These are phyloP conservation scores for Xiphophorus birchmanni DNA, from an alignment of 2,797 vertebrate genomes.

Conservation along the genomic window DNA sequence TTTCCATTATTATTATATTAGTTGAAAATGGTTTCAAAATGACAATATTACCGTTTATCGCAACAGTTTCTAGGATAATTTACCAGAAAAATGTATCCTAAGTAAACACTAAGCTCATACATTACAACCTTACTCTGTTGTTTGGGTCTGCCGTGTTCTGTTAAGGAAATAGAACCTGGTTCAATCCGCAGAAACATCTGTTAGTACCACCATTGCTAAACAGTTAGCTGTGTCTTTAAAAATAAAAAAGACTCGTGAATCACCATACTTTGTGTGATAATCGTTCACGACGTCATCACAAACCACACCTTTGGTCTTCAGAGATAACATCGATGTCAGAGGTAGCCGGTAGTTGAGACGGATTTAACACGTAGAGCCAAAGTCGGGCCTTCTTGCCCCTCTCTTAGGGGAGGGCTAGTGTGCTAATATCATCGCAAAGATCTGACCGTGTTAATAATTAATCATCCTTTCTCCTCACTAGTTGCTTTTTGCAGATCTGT, in stretches of 20 bases:
- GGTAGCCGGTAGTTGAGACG: neutral
- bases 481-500: constrained; percentile 48
- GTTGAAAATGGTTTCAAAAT: no score
- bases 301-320: neutral
- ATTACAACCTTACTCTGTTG: no score
- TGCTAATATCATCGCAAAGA: constrained; percentile 51
- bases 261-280: neutral
- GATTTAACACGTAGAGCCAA: constrained; percentile 50
- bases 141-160: no score
- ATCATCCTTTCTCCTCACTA: constrained; percentile 35
- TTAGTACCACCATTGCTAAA: neutral
- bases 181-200: neutral
- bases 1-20: no score
- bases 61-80: no score
- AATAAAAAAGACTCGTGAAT: neutral
- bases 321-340: constrained; percentile 5
- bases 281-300: neutral
- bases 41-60: no score
- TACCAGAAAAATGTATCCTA: no score
- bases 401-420: constrained; percentile 37
- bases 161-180: no score
- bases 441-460: constrained; percentile 70
- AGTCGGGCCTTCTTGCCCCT: constrained; percentile 39
- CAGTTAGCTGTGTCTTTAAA: neutral
- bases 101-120: no score